A percentile compares a stretch with the other conserved stretches of the same genome.
These are phyloP conservation scores for Chloropsis hardwickii DNA, from an alignment of 2,113 vertebrate genomes.

Conservation along the genomic window DNA sequence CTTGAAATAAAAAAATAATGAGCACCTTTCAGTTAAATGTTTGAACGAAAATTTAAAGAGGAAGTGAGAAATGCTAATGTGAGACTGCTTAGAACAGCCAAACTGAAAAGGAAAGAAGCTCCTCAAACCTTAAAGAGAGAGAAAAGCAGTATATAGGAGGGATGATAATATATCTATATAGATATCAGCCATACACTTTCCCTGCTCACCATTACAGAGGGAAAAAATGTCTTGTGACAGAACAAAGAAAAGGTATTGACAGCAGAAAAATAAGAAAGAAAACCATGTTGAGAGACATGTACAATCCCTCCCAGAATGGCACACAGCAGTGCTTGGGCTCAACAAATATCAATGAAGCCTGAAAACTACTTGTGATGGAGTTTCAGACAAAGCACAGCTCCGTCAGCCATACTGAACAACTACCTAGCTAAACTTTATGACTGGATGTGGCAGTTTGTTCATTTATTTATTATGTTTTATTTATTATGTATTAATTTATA, in stretches of 20 bases:
- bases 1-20: conserved; percentile 66
- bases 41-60: conserved; percentile 25
- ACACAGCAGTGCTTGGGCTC: not conserved
- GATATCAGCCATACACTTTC: not conserved
- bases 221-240: not conserved
- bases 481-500: too few species aligned
- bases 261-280: not conserved
- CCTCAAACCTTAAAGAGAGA: not conserved
- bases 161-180: not conserved
- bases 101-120: not conserved
- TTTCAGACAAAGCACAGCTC: not conserved
- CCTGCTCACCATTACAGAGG: not conserved
- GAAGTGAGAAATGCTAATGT: not conserved
- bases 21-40: conserved; percentile 33
- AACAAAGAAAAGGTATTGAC: not conserved
- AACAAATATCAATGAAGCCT: not conserved
- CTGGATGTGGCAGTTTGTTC: too few species aligned
- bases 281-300: not conserved
- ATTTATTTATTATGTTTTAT: too few species aligned
- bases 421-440: not conserved
- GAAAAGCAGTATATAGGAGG: not conserved
- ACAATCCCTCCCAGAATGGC: not conserved
- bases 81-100: not conserved
- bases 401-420: not conserved
- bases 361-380: not conserved